Evolutionary conservation across 2,797 vertebrate species (phyloP), one percentile per base, ranked within the genome.

Genomic region (Hydrocynus forskahlii): DNA sequence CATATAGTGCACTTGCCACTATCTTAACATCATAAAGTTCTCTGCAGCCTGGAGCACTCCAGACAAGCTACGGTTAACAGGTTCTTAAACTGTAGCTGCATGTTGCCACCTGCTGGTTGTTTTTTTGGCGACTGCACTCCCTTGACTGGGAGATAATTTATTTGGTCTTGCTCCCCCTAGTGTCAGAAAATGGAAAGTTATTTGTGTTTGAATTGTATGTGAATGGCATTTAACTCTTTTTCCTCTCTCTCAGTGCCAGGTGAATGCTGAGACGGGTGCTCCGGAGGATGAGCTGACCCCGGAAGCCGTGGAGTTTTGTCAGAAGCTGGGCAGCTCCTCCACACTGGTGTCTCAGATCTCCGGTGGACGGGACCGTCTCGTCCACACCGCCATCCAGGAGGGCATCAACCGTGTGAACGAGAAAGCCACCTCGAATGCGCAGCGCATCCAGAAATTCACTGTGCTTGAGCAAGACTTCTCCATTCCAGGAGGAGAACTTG

Each of bases 381-480:
- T 99, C 23, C 91, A 95, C 0, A 0, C 77, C 0, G 95, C 97
- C 81, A 96, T 99, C 83, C 96, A 98, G 91, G 93, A 95, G 17
- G 96, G 94, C 2, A 94, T 99, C 43, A 90, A 93, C 0, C 29
- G 73, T 0, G 95, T 97, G 82, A 99, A 99, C 0, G 86, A 95
- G 79, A 79, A 77, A 0, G 94, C 96, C 0, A 74, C 79, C 0
- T 98, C 97, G 3, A 97, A 97, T 0, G 94, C 95, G 0, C 97
- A 99, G 92, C 95, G 92, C 77, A 86, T 99, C 50, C 97, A 97
- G 89, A 99, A 98, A 87, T 99, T 96, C 96, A 2, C 85, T 1
- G 57, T 99, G 4, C 88, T 99, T 79, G 94, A 96, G 1, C 93
- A 88, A 52, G 98, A 99, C 84, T 99, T 99, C 68, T 97, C 97